These are phyloP conservation scores for Sebastiscus tertius DNA, from an alignment of 2,797 vertebrate genomes.

Conservation along the genomic window DNA sequence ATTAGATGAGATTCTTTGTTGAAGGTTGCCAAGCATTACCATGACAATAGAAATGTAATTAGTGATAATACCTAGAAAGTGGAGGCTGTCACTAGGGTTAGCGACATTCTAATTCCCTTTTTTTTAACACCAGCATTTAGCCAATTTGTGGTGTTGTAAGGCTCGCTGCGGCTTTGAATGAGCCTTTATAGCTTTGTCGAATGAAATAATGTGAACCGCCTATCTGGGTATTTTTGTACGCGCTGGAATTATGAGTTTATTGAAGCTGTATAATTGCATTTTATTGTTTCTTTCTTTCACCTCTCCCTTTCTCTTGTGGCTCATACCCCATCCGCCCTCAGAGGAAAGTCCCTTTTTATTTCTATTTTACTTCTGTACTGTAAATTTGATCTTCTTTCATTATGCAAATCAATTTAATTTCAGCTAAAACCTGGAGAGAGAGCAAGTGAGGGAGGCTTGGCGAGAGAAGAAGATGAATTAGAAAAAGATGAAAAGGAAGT, in stretches of 20 bases:
- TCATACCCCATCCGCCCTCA: slow-evolving; percentile 59
- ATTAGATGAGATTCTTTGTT: slow-evolving; percentile 72
- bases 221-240: slow-evolving; percentile 80
- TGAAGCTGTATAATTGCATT: slow-evolving; percentile 83
- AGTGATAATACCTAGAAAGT: slow-evolving; percentile 76
- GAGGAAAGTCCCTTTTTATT: slow-evolving; percentile 67
- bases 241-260: slow-evolving; percentile 79
- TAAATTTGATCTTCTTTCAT: slow-evolving; percentile 79
- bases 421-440: slow-evolving; percentile 64
- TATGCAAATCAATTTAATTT: slow-evolving; percentile 85
- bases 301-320: slow-evolving; percentile 67
- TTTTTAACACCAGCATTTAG: slow-evolving; percentile 67
- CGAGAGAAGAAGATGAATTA: slow-evolving; percentile 53
- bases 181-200: slow-evolving; percentile 75
- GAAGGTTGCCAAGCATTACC: slow-evolving; percentile 69
- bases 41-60: slow-evolving; percentile 82
- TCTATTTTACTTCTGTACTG: slow-evolving; percentile 64
- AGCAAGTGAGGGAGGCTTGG: slow-evolving; percentile 39
- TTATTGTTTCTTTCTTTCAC: slow-evolving; percentile 81
- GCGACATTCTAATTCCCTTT: slow-evolving; percentile 73
- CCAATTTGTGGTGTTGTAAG: slow-evolving; percentile 75
- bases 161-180: slow-evolving; percentile 65
- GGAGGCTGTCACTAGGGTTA: slow-evolving; percentile 59
- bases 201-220: slow-evolving; percentile 78
- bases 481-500: slow-evolving; percentile 70